These are phyloP conservation scores for Champsocephalus gunnari DNA, from an alignment of 2,797 vertebrate species.

Conservation along the genomic window DNA sequence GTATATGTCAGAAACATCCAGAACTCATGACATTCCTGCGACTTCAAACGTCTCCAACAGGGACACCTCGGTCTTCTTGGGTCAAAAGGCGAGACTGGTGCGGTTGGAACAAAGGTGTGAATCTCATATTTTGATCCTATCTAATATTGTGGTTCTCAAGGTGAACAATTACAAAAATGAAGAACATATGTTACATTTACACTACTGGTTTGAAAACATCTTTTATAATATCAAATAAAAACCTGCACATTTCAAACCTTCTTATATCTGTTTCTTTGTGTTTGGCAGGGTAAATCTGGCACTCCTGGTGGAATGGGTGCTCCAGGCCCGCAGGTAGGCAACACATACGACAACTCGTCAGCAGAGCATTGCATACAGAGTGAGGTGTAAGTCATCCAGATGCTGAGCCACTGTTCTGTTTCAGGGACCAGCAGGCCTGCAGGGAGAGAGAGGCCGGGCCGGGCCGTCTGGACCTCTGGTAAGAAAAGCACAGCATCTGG, in stretches of 20 bases:
- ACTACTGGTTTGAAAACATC: background rate
- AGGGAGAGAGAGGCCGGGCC: conserved; percentile 91
- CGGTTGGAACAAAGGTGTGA: conserved; percentile 69
- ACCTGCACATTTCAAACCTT: background rate
- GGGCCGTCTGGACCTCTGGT: conserved; percentile 90
- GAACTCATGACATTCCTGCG: background rate
- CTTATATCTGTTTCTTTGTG: conserved; percentile 1
- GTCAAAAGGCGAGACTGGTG: conserved; percentile 67
- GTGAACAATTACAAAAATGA: background rate
- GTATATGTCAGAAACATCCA: too few species aligned
- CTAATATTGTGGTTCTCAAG: background rate
- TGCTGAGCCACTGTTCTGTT: conserved; percentile 30
- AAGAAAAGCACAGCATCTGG: conserved; percentile 57
- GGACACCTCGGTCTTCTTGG: conserved; percentile 64
- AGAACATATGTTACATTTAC: background rate
- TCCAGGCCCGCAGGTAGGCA: conserved; percentile 86
- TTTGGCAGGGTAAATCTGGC: conserved; percentile 88
- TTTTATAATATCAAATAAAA: too few species aligned
- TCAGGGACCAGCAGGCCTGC: conserved; percentile 92
- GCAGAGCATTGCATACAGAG: background rate
- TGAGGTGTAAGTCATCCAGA: background rate
- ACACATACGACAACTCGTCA: background rate
- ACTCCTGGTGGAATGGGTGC: conserved; percentile 89
- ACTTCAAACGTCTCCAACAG: conserved; percentile 51
- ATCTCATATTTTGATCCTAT: too few species aligned